Base-by-base conservation (phyloP, 2,797 vertebrate species). In the Bradypodion pumilum region DNA sequence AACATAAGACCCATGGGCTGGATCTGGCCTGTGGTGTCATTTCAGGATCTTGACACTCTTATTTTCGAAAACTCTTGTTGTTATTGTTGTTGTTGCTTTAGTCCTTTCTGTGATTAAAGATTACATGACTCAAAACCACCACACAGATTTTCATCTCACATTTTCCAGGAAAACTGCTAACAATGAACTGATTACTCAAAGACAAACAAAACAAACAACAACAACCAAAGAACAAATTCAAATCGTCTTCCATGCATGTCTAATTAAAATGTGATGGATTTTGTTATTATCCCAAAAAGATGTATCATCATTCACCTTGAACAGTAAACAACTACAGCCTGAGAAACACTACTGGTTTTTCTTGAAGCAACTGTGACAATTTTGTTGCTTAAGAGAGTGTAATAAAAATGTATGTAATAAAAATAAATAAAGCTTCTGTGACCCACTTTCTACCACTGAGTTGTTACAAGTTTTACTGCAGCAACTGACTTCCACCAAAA, bases 51-150 rank as follows among this genome's bases (percentile, higher is more conserved):
- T n/a, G n/a, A n/a, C n/a, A n/a, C n/a, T n/a, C n/a, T n/a, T n/a
- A n/a, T n/a, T n/a, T n/a, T n/a, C n/a, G n/a, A n/a, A n/a, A n/a
- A n/a, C n/a, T n/a, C n/a, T n/a, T n/a, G n/a, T n/a, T n/a, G n/a
- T n/a, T 23, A 19, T 66, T 66, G 75, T 7, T 21, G 83, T 46
- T 7, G 8, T 25, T 23, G 52, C 16, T 42, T 63, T 49, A 52
- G 25, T 60, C 40, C 68, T 4, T 65, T 81, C 1, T 83, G 86
- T 83, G 63, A 89, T 70, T 90, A 85, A 87, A 84, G 56, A 0
- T 1, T 16, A 0, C 2, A 72, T 78, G 77, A 44, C 27, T 80
- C 62, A 82, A 65, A 86, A 66, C 78, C 10, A 72, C 7, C 0
- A 13, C 40, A 19, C 15, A 49, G 46, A 35, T 69, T 79, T 84